These are phyloP conservation scores for Torymus tubicola DNA, from an alignment of 2,888 invertebrate genomes.

Conservation along the genomic window DNA sequence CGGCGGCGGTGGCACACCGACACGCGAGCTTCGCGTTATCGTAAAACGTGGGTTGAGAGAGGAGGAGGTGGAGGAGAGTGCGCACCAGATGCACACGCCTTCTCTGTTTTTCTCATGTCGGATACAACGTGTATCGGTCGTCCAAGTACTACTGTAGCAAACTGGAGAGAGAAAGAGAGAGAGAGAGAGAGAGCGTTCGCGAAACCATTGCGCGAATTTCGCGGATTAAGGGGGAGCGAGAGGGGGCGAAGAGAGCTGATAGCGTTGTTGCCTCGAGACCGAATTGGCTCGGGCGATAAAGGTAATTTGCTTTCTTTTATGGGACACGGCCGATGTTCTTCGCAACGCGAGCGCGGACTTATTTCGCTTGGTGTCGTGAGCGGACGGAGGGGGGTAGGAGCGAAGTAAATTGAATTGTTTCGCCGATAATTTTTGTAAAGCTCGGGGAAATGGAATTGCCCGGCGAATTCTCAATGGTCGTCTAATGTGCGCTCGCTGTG, in stretches of 20 bases:
- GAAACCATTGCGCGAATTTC: constrained; percentile 10
- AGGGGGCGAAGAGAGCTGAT: too few species aligned
- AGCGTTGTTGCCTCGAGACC: background rate
- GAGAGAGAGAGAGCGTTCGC: background rate
- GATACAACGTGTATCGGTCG: background rate
- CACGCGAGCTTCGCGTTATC: constrained; percentile 33
- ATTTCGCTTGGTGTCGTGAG: too few species aligned
- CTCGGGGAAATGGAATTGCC: too few species aligned
- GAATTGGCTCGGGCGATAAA: background rate
- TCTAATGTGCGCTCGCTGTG: too few species aligned
- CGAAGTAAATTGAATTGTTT: too few species aligned
- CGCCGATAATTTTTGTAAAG: too few species aligned
- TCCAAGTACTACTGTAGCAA: background rate
- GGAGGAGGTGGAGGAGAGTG: background rate
- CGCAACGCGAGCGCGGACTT: too few species aligned
- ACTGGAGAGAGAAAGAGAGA: too few species aligned
- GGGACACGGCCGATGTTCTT: background rate
- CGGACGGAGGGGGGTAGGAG: too few species aligned
- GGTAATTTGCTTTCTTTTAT: constrained; percentile 7
- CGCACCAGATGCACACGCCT: too few species aligned
- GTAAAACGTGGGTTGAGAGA: constrained; percentile 30
- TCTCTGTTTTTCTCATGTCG: background rate
- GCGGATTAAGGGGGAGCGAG: constrained; percentile 6
- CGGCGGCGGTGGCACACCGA: constrained; percentile 2
- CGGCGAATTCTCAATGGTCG: background rate